Evolutionary conservation across 2,797 vertebrate genomes (phyloP), one percentile per base, ranked within the genome.

Genomic region (Chaunax sp.): DNA sequence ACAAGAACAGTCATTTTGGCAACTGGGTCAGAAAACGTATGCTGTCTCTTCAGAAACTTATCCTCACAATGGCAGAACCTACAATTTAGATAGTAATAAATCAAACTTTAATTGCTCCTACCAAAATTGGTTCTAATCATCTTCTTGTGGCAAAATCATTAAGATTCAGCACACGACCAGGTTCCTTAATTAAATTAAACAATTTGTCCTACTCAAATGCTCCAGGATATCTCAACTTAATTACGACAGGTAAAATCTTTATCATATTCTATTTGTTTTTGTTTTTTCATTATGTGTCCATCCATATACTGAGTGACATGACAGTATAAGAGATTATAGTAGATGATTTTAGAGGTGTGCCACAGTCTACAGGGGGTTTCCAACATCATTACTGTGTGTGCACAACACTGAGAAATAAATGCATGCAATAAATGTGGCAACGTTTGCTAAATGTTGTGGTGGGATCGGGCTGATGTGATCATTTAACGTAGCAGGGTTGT

Each of bases 1-100:
- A 65, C 25, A 22, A 49, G 58, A 61, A 46, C 1, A 2, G 0
- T n/a, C 37, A 38, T 38, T 38, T 38, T 38, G 11, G 6, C 33
- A 35, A 10, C 33, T 11, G 33, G 10, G 33, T 35, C n/a, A n/a
- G n/a, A n/a, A n/a, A n/a, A n/a, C n/a, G n/a, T n/a, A n/a, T n/a
- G n/a, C n/a, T n/a, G n/a, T n/a, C n/a, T n/a, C n/a, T n/a, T n/a
- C n/a, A n/a, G n/a, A n/a, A n/a, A n/a, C n/a, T n/a, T n/a, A n/a
- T n/a, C n/a, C n/a, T n/a, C n/a, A n/a, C n/a, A n/a, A n/a, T 40
- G 35, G 70, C 58, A 54, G 40, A 56, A 38, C 19, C 35, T 65
- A 56, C 23, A 30, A 25, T 35, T 37, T 65, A n/a, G 5, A 43
- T 25, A 38, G 69, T 13, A 54, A 63, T 52, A 44, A 68, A 59